These are phyloP conservation scores for Dusona sp. DNA, from an alignment of 2,888 invertebrate genomes.

Conservation along the genomic window DNA sequence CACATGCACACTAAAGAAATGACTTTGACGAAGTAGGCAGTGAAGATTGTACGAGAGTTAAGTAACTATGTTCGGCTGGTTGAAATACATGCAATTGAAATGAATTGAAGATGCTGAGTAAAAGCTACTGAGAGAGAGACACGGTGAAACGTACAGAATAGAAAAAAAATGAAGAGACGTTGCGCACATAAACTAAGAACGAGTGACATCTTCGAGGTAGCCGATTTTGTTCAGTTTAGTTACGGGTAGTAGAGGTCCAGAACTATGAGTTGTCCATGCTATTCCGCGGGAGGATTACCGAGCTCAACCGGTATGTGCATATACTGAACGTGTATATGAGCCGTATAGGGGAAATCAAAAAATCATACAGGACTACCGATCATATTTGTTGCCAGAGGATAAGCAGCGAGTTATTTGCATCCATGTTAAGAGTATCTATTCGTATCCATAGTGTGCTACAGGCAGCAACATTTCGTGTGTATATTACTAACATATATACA, in stretches of 20 bases:
- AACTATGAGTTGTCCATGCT: slow-evolving; percentile 28
- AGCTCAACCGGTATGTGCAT: neutral
- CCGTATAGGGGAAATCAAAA: slow-evolving; percentile 25
- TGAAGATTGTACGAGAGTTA: slow-evolving; percentile 39
- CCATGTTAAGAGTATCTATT: slow-evolving; percentile 28
- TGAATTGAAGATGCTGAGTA: slow-evolving; percentile 15
- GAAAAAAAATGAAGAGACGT: neutral
- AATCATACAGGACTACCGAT: slow-evolving; percentile 48
- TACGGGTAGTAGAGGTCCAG: slow-evolving; percentile 7
- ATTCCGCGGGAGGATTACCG: slow-evolving; percentile 51
- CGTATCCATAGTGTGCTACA: slow-evolving; percentile 12
- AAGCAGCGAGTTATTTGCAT: slow-evolving; percentile 60
- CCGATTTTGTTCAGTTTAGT: slow-evolving; percentile 60
- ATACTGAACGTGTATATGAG: neutral
- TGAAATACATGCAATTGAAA: slow-evolving; percentile 14
- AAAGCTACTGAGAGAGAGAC: neutral
- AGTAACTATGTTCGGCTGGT: slow-evolving; percentile 30
- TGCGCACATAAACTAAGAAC: slow-evolving; percentile 35
- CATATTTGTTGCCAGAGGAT: slow-evolving; percentile 50
- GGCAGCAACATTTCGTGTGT: slow-evolving; percentile 35
- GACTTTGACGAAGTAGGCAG: slow-evolving; percentile 50
- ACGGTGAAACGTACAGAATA: neutral
- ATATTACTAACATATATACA: slow-evolving; percentile 53
- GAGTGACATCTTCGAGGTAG: slow-evolving; percentile 59
- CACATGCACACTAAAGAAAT: neutral